These are phyloP conservation scores for Uloborus plumipes DNA, from an alignment of 2,888 invertebrate species.

Conservation along the genomic window DNA sequence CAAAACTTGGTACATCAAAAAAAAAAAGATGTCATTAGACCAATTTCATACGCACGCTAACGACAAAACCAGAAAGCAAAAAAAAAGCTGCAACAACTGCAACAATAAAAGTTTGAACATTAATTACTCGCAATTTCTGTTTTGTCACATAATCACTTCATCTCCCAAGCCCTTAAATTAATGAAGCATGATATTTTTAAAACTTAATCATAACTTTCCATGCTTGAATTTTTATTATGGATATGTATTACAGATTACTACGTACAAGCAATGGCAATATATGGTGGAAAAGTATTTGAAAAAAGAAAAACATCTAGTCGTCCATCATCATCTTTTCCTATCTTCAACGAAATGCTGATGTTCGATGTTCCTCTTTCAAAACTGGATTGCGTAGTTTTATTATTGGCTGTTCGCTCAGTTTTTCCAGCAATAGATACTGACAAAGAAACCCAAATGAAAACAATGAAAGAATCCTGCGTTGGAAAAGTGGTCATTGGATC, in stretches of 20 bases:
- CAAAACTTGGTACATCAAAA: too few relatives aligned
- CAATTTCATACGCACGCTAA: too few relatives aligned
- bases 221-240: too few relatives aligned
- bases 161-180: too few relatives aligned
- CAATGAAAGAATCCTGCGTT: conserved; percentile 33
- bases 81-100: too few relatives aligned
- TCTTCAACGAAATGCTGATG: conserved; percentile 62
- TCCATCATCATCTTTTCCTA: conserved; percentile 41
- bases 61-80: too few relatives aligned
- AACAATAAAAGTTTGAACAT: too few relatives aligned
- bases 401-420: conserved; percentile 28
- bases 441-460: conserved; percentile 1
- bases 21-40: too few relatives aligned
- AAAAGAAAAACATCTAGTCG: conserved; percentile 45
- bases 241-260: conserved; percentile 26
- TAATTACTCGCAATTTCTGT: too few relatives aligned
- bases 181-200: too few relatives aligned
- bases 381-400: conserved; percentile 34
- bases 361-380: conserved; percentile 54
- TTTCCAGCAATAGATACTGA: background rate
- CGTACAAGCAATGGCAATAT: conserved; percentile 55
- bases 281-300: conserved; percentile 52
- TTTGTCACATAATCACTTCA: too few relatives aligned
- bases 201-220: too few relatives aligned
- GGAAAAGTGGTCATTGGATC: conserved; percentile 55